A percentile compares a stretch with the other conserved stretches of the same genome.
These are phyloP conservation scores for Notoglanidium macrostoma DNA, from an alignment of 2,797 vertebrate species.

Conservation along the genomic window DNA sequence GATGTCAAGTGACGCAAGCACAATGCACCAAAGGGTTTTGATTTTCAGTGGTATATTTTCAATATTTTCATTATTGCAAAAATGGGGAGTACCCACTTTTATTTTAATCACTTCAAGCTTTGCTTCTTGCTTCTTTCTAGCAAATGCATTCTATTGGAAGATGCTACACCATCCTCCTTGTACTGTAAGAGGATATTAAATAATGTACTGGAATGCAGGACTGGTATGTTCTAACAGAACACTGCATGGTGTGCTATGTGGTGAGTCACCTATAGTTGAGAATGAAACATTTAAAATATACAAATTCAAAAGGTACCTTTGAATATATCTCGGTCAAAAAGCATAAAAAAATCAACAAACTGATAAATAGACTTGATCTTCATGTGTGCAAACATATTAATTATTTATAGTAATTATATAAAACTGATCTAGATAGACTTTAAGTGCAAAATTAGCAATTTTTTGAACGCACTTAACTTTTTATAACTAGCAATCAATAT, in stretches of 20 bases:
- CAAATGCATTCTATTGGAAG: not conserved
- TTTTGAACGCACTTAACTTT: not conserved
- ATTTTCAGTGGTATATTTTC: not conserved
- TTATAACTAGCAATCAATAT: not conserved
- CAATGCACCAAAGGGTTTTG: not conserved
- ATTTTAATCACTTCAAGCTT: not conserved
- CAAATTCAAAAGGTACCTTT: not conserved
- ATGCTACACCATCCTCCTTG: not conserved
- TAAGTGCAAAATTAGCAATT: conserved; percentile 40
- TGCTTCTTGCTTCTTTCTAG: not conserved
- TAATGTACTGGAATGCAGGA: not conserved
- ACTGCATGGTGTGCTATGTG: not conserved
- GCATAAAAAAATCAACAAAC: not conserved
- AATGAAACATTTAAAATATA: not conserved
- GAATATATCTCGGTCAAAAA: not conserved
- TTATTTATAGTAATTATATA: conserved; percentile 15
- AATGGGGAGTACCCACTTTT: not conserved
- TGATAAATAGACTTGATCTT: not conserved
- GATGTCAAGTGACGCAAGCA: not conserved
- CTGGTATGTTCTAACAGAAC: not conserved
- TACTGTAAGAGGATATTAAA: not conserved
- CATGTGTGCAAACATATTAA: conserved; percentile 10
- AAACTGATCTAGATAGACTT: conserved; percentile 21
- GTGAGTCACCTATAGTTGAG: no score
- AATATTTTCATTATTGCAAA: not conserved